Conservation (phyloP, 2,113 vertebrate genomes). For the Actenoides hombroni region DNA sequence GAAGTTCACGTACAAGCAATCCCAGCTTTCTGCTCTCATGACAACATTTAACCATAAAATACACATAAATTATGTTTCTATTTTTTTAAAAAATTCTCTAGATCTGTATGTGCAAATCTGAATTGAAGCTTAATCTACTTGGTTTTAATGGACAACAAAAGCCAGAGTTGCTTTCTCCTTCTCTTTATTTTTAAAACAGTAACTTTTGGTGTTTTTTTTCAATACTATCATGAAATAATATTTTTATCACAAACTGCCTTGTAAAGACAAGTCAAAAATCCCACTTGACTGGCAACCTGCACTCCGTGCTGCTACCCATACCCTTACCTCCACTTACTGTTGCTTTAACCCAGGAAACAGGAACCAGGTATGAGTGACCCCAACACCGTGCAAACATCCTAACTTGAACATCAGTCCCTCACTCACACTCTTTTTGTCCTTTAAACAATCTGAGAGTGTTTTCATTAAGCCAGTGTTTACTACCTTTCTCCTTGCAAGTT, state of each 20-base stretch:
- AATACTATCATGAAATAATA: neutral
- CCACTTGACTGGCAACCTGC: neutral
- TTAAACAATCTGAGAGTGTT: neutral
- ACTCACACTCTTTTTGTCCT: neutral
- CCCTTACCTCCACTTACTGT: neutral
- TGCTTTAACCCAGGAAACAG: neutral
- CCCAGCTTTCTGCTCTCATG: neutral
- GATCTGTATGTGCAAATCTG: neutral
- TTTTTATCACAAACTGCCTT: neutral
- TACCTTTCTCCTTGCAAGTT: neutral
- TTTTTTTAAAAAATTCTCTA: neutral
- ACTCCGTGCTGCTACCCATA: rapidly evolving
- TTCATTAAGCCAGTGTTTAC: neutral
- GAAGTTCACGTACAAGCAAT: rapidly evolving
- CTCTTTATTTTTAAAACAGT: neutral
- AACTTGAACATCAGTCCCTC: neutral
- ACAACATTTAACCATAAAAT: neutral
- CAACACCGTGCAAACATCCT: neutral
- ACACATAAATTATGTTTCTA: neutral
- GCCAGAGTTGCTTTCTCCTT: neutral
- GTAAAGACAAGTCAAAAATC: neutral
- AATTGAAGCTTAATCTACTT: neutral
- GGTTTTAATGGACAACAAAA: neutral
- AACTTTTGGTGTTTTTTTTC: neutral
- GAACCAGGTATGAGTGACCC: neutral